Conservation (phyloP, 2,113 vertebrate species). For the Cynocephalus volans region DNA sequence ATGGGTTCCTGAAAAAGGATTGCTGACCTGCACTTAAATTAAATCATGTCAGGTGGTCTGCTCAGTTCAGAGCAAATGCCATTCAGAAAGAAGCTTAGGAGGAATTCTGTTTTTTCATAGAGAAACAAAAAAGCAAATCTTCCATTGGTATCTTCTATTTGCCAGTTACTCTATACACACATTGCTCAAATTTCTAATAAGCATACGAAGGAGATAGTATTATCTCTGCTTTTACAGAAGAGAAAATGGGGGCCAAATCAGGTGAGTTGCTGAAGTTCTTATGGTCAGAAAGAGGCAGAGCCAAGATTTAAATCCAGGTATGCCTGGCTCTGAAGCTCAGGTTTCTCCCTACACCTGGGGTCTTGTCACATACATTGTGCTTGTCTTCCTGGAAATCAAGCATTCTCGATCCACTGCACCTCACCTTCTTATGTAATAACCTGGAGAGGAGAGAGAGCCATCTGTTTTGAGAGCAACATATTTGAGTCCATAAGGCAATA, state of each 20-base stretch:
- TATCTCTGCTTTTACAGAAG: not conserved
- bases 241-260: conserved; percentile 4
- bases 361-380: not conserved
- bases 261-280: not conserved
- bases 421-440: conserved; percentile 78
- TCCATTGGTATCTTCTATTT: not conserved
- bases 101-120: not conserved
- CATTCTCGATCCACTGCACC: not conserved
- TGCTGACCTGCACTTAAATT: not conserved
- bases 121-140: conserved; percentile 3
- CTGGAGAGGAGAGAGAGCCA: conserved; percentile 72
- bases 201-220: not conserved
- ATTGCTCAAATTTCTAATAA: not conserved
- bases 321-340: not conserved
- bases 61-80: conserved; percentile 38
- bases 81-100: not conserved
- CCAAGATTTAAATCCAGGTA: not conserved
- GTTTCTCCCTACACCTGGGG: conserved; percentile 4
- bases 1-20: not conserved
- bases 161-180: not conserved
- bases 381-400: conserved; percentile 65
- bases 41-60: not conserved
- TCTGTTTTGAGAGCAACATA: conserved; percentile 76
- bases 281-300: conserved; percentile 25
- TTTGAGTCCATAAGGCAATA: conserved; percentile 79